Evolutionary conservation across 2,113 vertebrate genomes (phyloP).

Genomic region (Sturnira hondurensis): DNA sequence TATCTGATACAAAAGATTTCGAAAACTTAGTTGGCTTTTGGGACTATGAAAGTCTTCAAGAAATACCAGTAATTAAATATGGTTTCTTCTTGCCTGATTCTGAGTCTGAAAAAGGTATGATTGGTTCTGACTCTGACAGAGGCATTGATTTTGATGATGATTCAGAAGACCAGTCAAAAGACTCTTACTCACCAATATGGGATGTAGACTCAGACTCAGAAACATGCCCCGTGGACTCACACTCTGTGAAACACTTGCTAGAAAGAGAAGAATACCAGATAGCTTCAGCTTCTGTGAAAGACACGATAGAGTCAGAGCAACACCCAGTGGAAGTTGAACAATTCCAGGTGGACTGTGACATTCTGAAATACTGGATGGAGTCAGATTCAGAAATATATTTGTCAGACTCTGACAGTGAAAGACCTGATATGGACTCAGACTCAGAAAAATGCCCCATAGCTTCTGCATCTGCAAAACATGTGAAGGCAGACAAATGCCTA

Average conservation of each 20-base stretch:
- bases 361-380: not conserved
- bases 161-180: constrained; percentile 20
- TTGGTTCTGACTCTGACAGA: constrained; percentile 58
- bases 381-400: constrained; percentile 55
- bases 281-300: not conserved
- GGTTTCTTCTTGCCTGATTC: not conserved
- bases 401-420: constrained; percentile 36
- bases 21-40: not conserved
- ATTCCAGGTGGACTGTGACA: not conserved
- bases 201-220: constrained; percentile 7
- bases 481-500: constrained; percentile 32
- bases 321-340: constrained; percentile 11
- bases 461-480: not conserved
- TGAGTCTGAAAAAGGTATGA: constrained; percentile 45
- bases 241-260: not conserved
- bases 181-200: constrained; percentile 20
- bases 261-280: not conserved
- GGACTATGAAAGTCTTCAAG: constrained; percentile 12
- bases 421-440: not conserved
- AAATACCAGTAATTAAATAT: constrained; percentile 46
- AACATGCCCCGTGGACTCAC: not conserved
- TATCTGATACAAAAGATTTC: constrained; percentile 17
- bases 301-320: not conserved
- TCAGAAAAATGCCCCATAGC: not conserved
- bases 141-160: constrained; percentile 42